Evolutionary conservation across 2,797 vertebrate species (phyloP).

Genomic region (Ceryle rudis): DNA sequence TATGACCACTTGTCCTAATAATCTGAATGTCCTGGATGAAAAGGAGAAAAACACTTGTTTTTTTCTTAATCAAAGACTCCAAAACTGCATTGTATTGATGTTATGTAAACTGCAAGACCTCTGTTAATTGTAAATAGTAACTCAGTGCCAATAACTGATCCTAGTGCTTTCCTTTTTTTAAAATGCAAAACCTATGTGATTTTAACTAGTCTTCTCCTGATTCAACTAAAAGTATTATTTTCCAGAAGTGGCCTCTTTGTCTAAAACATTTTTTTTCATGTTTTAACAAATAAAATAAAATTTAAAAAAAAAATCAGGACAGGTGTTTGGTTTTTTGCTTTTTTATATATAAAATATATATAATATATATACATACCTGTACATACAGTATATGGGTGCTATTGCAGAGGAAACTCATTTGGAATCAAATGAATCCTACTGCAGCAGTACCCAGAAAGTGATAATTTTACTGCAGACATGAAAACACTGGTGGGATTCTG

Average conservation of each 20-base stretch:
- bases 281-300: slow-evolving; percentile 78
- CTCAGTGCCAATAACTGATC: slow-evolving; percentile 85
- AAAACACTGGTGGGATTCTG: slow-evolving; percentile 65
- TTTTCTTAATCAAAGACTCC: slow-evolving; percentile 81
- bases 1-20: slow-evolving; percentile 79
- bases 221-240: slow-evolving; percentile 86
- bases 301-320: slow-evolving; percentile 72
- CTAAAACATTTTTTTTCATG: slow-evolving; percentile 85
- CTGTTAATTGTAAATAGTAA: slow-evolving; percentile 86
- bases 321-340: slow-evolving; percentile 77
- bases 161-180: slow-evolving; percentile 86
- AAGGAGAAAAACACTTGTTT: slow-evolving; percentile 77
- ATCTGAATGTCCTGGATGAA: slow-evolving; percentile 83
- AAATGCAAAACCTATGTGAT: slow-evolving; percentile 82
- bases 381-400: slow-evolving; percentile 79
- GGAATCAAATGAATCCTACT: slow-evolving; percentile 46
- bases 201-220: slow-evolving; percentile 85
- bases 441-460: slow-evolving; percentile 70
- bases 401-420: slow-evolving; percentile 68
- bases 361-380: slow-evolving; percentile 80
- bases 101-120: slow-evolving; percentile 85
- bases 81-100: slow-evolving; percentile 84
- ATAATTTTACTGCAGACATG: slow-evolving; percentile 71
- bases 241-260: slow-evolving; percentile 87
- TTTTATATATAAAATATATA: slow-evolving; percentile 82